phyloP scores from a whole-genome alignment of 2,888 invertebrate species.

The Oxyscelio sp. region DNA sequence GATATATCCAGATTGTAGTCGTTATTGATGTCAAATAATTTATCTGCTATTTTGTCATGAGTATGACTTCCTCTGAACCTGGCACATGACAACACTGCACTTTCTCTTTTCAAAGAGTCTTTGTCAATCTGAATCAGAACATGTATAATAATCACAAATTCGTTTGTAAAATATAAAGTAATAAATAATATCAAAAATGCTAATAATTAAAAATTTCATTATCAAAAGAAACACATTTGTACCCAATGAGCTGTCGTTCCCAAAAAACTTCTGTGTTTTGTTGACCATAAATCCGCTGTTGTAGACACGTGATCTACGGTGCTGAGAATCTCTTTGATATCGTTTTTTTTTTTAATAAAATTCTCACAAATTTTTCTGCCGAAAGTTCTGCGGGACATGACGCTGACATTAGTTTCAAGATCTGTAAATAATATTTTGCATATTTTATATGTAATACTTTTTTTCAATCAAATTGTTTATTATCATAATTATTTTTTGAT shows the following conservation, averaged over 20 bases:
- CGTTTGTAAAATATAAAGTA: too few species aligned
- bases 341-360: background rate
- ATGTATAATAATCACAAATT: too few species aligned
- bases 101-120: background rate
- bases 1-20: conserved; percentile 25
- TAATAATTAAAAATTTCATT: too few species aligned
- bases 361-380: conserved; percentile 8
- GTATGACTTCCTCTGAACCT: conserved; percentile 10
- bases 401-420: too few species aligned
- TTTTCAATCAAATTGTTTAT: too few species aligned
- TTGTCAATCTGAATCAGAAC: too few species aligned
- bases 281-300: conserved; percentile 29
- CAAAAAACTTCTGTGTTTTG: conserved; percentile 27
- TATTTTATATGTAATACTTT: too few species aligned
- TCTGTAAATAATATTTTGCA: too few species aligned
- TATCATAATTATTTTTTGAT: too few species aligned
- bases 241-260: conserved; percentile 27
- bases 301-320: conserved; percentile 10
- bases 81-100: conserved; percentile 6
- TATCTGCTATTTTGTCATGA: conserved; percentile 26
- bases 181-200: too few species aligned
- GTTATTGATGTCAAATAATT: background rate
- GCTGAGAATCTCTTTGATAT: background rate
- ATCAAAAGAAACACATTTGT: too few species aligned
- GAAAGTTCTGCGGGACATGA: conserved; percentile 11